phyloP scores from a whole-genome alignment of 2,797 vertebrate species.

The Thunnus albacares region DNA sequence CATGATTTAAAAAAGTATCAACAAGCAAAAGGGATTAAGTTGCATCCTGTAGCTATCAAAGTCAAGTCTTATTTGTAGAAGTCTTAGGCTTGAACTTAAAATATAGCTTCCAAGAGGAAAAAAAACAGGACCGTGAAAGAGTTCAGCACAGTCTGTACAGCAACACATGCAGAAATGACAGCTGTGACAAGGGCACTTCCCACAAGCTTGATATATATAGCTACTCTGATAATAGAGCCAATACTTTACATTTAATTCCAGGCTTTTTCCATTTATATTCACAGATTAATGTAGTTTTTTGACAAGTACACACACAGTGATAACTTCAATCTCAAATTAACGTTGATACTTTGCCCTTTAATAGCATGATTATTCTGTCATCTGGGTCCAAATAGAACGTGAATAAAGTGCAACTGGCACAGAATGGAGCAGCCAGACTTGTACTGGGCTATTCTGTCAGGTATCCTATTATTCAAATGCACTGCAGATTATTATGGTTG shows the following conservation, averaged over 20 bases:
- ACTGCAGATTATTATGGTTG: constrained; percentile 9
- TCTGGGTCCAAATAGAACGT: neutral
- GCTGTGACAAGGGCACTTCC: constrained; percentile 11
- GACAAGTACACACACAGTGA: neutral
- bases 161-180: neutral
- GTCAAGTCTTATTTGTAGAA: neutral
- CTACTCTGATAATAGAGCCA: constrained; percentile 1
- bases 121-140: constrained; percentile 15
- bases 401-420: constrained; percentile 17
- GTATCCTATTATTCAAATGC: constrained; percentile 49
- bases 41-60: neutral
- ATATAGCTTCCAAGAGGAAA: constrained; percentile 8
- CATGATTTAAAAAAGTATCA: neutral
- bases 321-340: constrained; percentile 14
- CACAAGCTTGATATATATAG: constrained; percentile 4
- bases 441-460: constrained; percentile 23
- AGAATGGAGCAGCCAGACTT: neutral
- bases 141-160: constrained; percentile 7
- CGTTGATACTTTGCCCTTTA: constrained; percentile 8
- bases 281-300: constrained; percentile 15
- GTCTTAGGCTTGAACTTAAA: constrained; percentile 7
- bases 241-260: neutral
- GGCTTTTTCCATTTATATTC: constrained; percentile 17
- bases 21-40: neutral
- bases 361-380: neutral